A percentile compares a stretch with the other conserved stretches of the same genome.
These are phyloP conservation scores for Falco biarmicus DNA, from an alignment of 2,797 vertebrate species.

Conservation along the genomic window DNA sequence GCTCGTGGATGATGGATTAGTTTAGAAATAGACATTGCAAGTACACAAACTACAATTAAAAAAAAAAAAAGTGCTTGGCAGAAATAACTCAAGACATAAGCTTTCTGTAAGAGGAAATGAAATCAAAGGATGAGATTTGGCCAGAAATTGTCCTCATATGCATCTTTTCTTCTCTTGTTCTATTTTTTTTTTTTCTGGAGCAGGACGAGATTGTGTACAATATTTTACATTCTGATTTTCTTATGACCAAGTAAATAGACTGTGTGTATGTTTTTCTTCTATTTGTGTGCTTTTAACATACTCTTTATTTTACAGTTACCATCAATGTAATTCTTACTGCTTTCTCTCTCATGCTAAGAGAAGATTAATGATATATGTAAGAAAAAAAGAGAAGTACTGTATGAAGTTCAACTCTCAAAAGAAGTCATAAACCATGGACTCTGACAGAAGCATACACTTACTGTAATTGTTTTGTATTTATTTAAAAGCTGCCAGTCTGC, in stretches of 20 bases:
- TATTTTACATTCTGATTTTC: not conserved
- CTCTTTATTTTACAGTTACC: not conserved
- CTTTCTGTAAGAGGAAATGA: not conserved
- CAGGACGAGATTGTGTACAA: not conserved
- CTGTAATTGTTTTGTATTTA: slow-evolving; percentile 34
- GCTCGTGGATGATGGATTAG: slow-evolving; percentile 1
- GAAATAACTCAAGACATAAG: slow-evolving; percentile 14
- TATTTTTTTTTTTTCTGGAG: no score
- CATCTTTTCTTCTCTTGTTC: not conserved
- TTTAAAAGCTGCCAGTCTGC: slow-evolving; percentile 48
- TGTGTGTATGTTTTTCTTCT: not conserved
- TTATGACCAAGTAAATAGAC: not conserved
- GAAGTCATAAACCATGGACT: not conserved
- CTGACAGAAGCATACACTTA: not conserved
- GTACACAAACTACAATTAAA: not conserved
- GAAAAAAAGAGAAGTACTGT: not conserved
- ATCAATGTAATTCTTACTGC: not conserved
- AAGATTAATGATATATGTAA: not conserved
- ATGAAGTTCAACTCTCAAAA: not conserved
- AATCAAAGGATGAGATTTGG: not conserved
- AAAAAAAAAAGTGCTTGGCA: not conserved
- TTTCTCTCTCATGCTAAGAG: not conserved
- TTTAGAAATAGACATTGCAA: slow-evolving; percentile 25
- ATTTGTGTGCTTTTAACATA: not conserved
- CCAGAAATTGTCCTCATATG: not conserved